Evolutionary conservation across 2,113 vertebrate species (phyloP).

Genomic region (Poecilia latipinna): DNA sequence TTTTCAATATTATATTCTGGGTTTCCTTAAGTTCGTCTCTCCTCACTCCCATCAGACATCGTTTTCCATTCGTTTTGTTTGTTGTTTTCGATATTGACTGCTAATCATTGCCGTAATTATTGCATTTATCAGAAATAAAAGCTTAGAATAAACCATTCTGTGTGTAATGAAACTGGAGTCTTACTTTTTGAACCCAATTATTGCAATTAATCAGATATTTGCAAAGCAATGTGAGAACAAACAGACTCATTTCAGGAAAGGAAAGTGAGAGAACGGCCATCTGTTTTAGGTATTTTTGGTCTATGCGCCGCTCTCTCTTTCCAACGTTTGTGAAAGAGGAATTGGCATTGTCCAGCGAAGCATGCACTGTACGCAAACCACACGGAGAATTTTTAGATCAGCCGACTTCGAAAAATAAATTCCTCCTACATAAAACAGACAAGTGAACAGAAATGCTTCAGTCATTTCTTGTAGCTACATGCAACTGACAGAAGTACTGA

Average conservation of each 20-base stretch:
- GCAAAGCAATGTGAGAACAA: not conserved
- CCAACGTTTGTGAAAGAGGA: constrained; percentile 66
- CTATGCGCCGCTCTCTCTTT: constrained; percentile 10
- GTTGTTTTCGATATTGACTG: not conserved
- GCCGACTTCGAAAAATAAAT: not conserved
- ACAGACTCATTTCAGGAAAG: constrained; percentile 35
- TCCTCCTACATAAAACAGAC: not conserved
- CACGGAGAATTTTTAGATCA: not conserved
- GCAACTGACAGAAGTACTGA: not conserved
- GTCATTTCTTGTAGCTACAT: too few relatives aligned
- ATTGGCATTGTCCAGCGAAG: constrained; percentile 33
- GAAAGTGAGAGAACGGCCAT: constrained; percentile 64
- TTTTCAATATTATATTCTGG: too few relatives aligned
- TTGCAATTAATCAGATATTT: not conserved
- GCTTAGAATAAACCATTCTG: not conserved
- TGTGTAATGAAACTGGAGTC: not conserved
- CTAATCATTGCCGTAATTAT: not conserved
- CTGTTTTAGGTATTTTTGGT: constrained; percentile 56
- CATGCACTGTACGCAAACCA: constrained; percentile 4
- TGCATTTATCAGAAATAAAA: not conserved
- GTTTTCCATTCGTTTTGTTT: too few relatives aligned
- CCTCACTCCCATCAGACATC: too few relatives aligned
- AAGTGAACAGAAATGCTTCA: too few relatives aligned
- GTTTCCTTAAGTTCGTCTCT: too few relatives aligned
- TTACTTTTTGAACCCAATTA: not conserved